Base-by-base conservation (phyloP, 2,888 invertebrate genomes). In the Aphidoletes aphidimyza region DNA sequence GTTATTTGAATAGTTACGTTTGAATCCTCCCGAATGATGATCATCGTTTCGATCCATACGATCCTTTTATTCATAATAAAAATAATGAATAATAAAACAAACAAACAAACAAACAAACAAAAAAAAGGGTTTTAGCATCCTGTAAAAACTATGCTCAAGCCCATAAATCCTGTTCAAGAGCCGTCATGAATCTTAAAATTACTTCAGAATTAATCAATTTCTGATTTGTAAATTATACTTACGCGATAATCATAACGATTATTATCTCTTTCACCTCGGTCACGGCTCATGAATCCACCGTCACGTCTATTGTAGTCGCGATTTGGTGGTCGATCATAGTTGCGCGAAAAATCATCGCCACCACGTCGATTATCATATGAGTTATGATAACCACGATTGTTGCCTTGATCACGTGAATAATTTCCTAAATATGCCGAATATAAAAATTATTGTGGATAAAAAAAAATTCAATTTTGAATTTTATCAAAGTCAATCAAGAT, bases 331-430 rank as follows among this genome's bases (percentile, higher is more conserved):
- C 45, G 8, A 45, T 45, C 42, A 83, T 30, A 54, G 49, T 49
- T 39, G 45, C 85, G 85, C 39, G 84, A 78, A 45, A 85, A 85
- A 84, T 85, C 85, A 83, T 30, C 47, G 17, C 85, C 84, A 39
- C 86, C 84, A 34, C 85, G 83, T 84, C 85, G 84, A 39, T 86
- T 86, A 84, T 86, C 85, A 83, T 86, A 84, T 34, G 87, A 87
- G 84, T 87, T 88, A 83, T 88, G 88, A 86, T 87, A 88, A n/a
- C 86, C 87, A 37, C 86, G 86, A 85, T 88, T 83, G 83, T 81
- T 81, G n/a, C 81, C 81, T 36, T 78, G 78, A 78, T 54, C 54
- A 11, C 54, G 54, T 54, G 54, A 54, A 54, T 78, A 78, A n/a
- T 78, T 34, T 36, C 78, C 78, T 78, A 26, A 1, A n/a, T n/a